These are phyloP conservation scores for Panagrolaimus sp. DNA, from an alignment of 1,140 invertebrate species.

Conservation along the genomic window DNA sequence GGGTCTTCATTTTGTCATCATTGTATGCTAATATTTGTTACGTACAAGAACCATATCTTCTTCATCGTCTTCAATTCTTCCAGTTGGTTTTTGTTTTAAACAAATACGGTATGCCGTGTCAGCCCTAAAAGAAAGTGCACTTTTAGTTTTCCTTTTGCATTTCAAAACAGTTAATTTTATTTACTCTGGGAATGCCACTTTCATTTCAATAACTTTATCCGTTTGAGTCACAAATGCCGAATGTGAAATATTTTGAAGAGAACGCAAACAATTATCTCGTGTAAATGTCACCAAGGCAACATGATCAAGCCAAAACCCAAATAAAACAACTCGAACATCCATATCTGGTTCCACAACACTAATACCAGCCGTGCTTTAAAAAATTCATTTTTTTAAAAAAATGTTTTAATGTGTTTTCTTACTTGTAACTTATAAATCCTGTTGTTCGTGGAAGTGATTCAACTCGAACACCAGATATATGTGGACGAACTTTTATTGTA, in stretches of 20 bases:
- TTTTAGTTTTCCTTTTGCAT: not conserved
- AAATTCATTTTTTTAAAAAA: conserved; percentile 9
- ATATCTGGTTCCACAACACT: conserved; percentile 48
- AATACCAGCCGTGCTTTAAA: conserved; percentile 46
- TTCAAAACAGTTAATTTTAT: not conserved
- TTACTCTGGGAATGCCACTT: conserved; percentile 34
- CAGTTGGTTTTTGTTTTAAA: conserved; percentile 32
- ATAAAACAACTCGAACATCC: conserved; percentile 44
- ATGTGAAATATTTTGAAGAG: conserved; percentile 42
- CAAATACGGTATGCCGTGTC: conserved; percentile 50
- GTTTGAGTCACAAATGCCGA: conserved; percentile 49
- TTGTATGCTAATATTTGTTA: conserved; percentile 14
- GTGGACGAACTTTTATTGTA: conserved; percentile 48
- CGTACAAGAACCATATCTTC: conserved; percentile 48
- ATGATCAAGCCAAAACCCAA: conserved; percentile 49
- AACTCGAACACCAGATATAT: conserved; percentile 48
- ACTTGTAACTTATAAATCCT: conserved; percentile 47
- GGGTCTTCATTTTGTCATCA: too few species aligned
- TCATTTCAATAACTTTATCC: conserved; percentile 45
- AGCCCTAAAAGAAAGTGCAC: conserved; percentile 22
- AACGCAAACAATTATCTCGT: conserved; percentile 37
- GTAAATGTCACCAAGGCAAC: conserved; percentile 48
- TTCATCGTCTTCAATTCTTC: conserved; percentile 33
- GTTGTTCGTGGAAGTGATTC: conserved; percentile 40
- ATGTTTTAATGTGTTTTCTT: conserved; percentile 9